These are phyloP conservation scores for Nylanderia fulva DNA, from an alignment of 1,140 invertebrate genomes.

Conservation along the genomic window DNA sequence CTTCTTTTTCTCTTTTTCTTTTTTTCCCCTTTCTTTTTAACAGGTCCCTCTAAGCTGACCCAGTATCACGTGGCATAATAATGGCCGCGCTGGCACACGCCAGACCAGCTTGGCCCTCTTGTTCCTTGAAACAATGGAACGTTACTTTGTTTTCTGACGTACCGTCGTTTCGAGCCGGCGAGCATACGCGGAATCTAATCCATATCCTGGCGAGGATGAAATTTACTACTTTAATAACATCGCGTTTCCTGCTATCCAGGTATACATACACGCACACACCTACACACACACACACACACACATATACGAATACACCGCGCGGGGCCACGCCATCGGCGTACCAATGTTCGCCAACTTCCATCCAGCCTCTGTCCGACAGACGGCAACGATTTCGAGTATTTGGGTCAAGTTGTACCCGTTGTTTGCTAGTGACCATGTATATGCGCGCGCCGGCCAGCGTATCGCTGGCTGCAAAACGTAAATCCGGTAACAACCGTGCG, in stretches of 20 bases:
- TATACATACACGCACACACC: not conserved
- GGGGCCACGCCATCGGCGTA: conserved; percentile 17
- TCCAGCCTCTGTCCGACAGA: conserved; percentile 63
- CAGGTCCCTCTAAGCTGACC: conserved; percentile 21
- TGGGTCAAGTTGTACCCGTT: conserved; percentile 72
- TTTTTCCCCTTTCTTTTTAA: conserved; percentile 18
- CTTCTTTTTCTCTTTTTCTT: conserved; percentile 32
- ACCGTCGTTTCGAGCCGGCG: conserved; percentile 47
- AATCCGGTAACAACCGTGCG: conserved; percentile 59
- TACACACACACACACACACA: conserved; percentile 10
- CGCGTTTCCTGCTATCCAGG: conserved; percentile 28
- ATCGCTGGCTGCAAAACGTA: conserved; percentile 54
- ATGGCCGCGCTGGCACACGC: conserved; percentile 36
- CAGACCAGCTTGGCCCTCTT: conserved; percentile 49
- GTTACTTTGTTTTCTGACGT: conserved; percentile 54
- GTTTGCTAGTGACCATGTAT: conserved; percentile 57
- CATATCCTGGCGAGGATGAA: conserved; percentile 73
- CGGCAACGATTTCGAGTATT: conserved; percentile 74
- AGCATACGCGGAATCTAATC: conserved; percentile 74
- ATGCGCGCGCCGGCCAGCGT: not conserved
- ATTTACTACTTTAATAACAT: conserved; percentile 81
- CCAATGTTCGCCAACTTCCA: conserved; percentile 57
- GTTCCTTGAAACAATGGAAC: conserved; percentile 60
- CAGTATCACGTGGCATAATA: conserved; percentile 54
- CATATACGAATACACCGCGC: conserved; percentile 24